Percentiles rank a stretch among this genome's conserved stretches.
Evolutionary conservation across 2,113 vertebrate species (phyloP).

Genomic region (Indicator maculatus): DNA sequence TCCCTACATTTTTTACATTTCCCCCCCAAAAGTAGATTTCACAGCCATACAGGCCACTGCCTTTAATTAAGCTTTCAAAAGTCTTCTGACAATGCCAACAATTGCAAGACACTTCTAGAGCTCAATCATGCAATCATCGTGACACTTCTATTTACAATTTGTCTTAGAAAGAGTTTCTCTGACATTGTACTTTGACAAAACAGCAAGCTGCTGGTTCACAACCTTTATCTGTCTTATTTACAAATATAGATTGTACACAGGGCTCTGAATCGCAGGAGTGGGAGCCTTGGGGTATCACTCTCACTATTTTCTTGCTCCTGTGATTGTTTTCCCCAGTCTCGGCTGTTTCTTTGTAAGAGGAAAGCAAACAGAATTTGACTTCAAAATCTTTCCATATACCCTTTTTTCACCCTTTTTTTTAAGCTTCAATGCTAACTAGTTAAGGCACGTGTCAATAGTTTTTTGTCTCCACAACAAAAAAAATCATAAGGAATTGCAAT

Average conservation of each 20-base stretch:
- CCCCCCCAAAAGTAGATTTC: slow-evolving; percentile 71
- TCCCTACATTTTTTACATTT: slow-evolving; percentile 15
- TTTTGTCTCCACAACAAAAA: slow-evolving; percentile 52
- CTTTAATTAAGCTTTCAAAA: slow-evolving; percentile 86
- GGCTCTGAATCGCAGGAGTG: slow-evolving; percentile 28
- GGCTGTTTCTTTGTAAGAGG: neutral
- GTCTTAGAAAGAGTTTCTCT: slow-evolving; percentile 83
- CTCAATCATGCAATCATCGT: slow-evolving; percentile 81
- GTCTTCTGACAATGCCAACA: slow-evolving; percentile 82
- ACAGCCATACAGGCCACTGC: slow-evolving; percentile 73
- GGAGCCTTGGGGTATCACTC: slow-evolving; percentile 38
- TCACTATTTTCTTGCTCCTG: neutral
- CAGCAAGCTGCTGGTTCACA: slow-evolving; percentile 77
- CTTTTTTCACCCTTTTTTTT: neutral
- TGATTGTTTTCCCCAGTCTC: neutral
- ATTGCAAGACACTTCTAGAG: slow-evolving; percentile 80
- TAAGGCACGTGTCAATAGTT: slow-evolving; percentile 1
- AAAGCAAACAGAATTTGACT: neutral
- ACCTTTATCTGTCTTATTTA: slow-evolving; percentile 81
- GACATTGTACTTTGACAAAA: slow-evolving; percentile 82
- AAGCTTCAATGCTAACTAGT: slow-evolving; percentile 22
- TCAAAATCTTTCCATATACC: neutral
- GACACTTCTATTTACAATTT: slow-evolving; percentile 85
- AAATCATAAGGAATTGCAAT: slow-evolving; percentile 1
- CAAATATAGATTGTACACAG: slow-evolving; percentile 75